phyloP scores from a whole-genome alignment of 2,113 vertebrate genomes.

The Gulo gulo region DNA sequence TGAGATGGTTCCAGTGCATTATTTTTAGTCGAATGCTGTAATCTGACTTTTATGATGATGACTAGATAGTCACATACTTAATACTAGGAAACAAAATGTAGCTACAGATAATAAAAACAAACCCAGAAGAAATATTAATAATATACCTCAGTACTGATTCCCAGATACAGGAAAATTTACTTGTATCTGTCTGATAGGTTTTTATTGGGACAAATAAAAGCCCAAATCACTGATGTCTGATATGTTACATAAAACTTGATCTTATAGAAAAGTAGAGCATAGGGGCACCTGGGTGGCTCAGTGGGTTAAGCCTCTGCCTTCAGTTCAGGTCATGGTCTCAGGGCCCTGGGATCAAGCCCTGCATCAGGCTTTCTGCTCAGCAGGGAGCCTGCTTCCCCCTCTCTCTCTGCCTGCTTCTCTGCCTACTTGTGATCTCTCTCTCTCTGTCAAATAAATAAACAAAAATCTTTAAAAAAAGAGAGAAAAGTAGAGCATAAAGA shows the following conservation, averaged over 20 bases:
- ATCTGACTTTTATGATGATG: background rate
- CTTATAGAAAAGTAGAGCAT: background rate
- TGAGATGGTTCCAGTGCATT: background rate
- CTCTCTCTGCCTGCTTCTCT: too few relatives aligned
- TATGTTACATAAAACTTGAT: background rate
- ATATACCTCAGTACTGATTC: background rate
- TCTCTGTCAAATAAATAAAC: too few relatives aligned
- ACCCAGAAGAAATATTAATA: background rate
- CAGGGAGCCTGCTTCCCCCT: too few relatives aligned
- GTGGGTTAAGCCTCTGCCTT: too few relatives aligned
- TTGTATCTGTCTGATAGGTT: background rate
- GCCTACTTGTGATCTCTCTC: too few relatives aligned
- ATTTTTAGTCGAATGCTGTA: background rate
- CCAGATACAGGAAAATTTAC: background rate
- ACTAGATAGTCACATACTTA: background rate
- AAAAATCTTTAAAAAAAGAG: background rate
- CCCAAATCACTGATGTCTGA: background rate
- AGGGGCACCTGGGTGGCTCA: too few relatives aligned
- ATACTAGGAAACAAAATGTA: background rate
- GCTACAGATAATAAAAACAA: background rate
- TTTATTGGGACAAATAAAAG: background rate
- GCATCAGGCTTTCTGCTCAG: too few relatives aligned
- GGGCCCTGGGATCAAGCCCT: too few relatives aligned
- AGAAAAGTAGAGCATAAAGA: background rate
- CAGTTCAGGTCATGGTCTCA: too few relatives aligned